These are phyloP conservation scores for Laothoe populi DNA, from an alignment of 2,888 invertebrate species.

Conservation along the genomic window DNA sequence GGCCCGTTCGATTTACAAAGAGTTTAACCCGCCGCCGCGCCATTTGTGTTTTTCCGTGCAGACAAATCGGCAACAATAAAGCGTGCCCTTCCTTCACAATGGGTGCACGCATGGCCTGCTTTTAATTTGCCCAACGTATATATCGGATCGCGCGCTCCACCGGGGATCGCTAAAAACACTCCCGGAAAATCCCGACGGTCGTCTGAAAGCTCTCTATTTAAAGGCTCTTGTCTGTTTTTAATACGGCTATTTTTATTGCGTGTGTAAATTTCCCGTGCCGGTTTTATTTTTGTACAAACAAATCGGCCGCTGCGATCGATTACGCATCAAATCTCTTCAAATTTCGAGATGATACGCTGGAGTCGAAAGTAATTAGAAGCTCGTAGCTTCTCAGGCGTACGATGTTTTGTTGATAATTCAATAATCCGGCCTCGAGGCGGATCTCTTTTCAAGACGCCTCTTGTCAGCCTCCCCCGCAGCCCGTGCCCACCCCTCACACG, in stretches of 20 bases:
- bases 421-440: conserved; percentile 72
- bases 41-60: conserved; percentile 80
- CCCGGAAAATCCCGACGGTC: conserved; percentile 65
- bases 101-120: conserved; percentile 77
- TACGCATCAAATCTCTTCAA: conserved; percentile 67
- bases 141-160: conserved; percentile 65
- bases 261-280: conserved; percentile 50
- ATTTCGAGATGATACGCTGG: conserved; percentile 66
- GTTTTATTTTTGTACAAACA: conserved; percentile 51
- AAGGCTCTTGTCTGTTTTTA: conserved; percentile 56
- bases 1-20: conserved; percentile 74
- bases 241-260: conserved; percentile 57
- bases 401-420: conserved; percentile 83
- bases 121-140: conserved; percentile 80
- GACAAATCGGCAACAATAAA: conserved; percentile 82
- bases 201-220: conserved; percentile 48
- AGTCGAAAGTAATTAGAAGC: conserved; percentile 77
- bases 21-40: conserved; percentile 71
- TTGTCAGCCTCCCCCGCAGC: conserved; percentile 31
- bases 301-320: conserved; percentile 62
- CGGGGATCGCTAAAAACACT: conserved; percentile 74
- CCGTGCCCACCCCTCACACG: conserved; percentile 34
- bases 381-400: conserved; percentile 70
- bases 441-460: conserved; percentile 66
- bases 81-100: conserved; percentile 72